phyloP scores from a whole-genome alignment of 2,888 invertebrate species.

The Sminthurides aquaticus region DNA sequence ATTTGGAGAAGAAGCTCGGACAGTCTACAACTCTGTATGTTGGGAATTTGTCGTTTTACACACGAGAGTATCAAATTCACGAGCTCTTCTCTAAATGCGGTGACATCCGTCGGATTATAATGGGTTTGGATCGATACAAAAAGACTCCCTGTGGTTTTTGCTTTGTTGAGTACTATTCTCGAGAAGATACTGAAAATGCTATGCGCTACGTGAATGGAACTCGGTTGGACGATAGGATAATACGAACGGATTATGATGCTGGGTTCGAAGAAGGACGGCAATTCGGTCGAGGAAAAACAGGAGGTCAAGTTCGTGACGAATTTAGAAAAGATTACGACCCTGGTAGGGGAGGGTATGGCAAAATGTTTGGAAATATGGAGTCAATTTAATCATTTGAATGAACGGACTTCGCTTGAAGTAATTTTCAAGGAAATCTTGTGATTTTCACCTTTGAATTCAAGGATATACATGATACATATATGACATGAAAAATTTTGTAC shows the following conservation, averaged over 20 bases:
- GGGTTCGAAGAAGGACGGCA: conserved; percentile 96
- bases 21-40: conserved; percentile 81
- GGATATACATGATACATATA: too few relatives aligned
- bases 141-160: conserved; percentile 99
- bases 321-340: conserved; percentile 95
- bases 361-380: conserved; percentile 57
- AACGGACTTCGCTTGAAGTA: too few relatives aligned
- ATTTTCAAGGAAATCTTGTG: too few relatives aligned
- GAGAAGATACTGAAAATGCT: conserved; percentile 53
- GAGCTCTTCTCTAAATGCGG: conserved; percentile 94
- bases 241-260: conserved; percentile 98
- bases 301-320: conserved; percentile 81
- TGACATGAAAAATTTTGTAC: too few relatives aligned
- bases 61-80: conserved; percentile 96
- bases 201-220: conserved; percentile 88
- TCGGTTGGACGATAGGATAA: conserved; percentile 88
- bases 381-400: conserved; percentile 6
- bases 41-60: conserved; percentile 96
- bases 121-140: conserved; percentile 95
- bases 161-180: conserved; percentile 77
- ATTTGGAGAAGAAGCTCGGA: conserved; percentile 72
- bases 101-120: conserved; percentile 85
- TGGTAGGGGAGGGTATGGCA: conserved; percentile 95
- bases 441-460: too few relatives aligned
- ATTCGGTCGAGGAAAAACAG: conserved; percentile 73